Percentiles rank a stretch among this genome's conserved stretches.
phyloP scores from a whole-genome alignment of 2,113 vertebrate genomes.

The Colinus virginianus region DNA sequence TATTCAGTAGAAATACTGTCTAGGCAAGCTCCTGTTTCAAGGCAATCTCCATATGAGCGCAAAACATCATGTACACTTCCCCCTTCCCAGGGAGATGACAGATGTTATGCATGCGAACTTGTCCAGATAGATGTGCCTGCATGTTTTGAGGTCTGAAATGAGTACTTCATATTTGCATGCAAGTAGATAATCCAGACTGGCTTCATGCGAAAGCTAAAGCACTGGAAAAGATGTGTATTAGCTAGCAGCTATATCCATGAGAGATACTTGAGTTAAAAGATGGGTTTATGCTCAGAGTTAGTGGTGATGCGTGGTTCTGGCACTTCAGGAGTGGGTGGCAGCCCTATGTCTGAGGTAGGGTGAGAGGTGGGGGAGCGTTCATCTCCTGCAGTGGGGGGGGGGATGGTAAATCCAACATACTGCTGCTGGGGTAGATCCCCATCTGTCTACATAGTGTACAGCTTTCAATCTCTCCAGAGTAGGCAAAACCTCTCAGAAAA shows the following conservation, averaged over 20 bases:
- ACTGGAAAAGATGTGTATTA: neutral
- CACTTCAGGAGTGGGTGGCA: neutral
- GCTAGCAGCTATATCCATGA: rapidly evolving
- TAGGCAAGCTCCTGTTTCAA: neutral
- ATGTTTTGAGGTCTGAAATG: neutral
- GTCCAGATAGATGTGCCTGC: neutral
- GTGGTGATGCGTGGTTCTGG: rapidly evolving
- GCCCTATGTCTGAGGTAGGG: neutral
- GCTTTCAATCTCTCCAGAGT: neutral
- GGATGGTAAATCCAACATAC: neutral
- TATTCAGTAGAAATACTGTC: neutral
- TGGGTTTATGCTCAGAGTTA: neutral
- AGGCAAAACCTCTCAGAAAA: neutral
- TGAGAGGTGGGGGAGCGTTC: no score
- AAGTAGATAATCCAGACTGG: neutral
- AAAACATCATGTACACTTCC: rapidly evolving
- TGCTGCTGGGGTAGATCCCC: neutral
- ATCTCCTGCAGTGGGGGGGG: neutral
- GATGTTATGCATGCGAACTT: rapidly evolving
- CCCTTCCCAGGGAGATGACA: neutral
- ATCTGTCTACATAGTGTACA: neutral
- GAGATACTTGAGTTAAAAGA: neutral
- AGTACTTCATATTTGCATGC: neutral
- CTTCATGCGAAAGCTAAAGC: neutral
- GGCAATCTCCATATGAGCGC: neutral